These are phyloP conservation scores for Drosophila austrosaltans DNA, from an alignment of 2,888 invertebrate genomes.

Conservation along the genomic window DNA sequence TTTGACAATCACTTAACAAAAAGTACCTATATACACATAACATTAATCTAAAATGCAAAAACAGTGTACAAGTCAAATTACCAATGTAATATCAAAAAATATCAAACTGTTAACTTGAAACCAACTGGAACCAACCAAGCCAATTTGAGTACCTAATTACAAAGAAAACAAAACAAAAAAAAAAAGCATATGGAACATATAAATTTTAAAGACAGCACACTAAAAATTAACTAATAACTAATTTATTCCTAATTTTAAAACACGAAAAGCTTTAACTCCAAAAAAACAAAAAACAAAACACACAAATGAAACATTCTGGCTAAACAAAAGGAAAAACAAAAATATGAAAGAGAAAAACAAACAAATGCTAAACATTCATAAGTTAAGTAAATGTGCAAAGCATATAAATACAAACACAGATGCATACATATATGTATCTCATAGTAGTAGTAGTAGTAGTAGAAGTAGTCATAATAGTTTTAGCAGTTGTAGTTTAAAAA, in stretches of 20 bases:
- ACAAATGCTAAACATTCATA: constrained; percentile 67
- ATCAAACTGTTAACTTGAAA: constrained; percentile 67
- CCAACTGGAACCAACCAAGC: constrained; percentile 74
- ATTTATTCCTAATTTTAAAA: constrained; percentile 49
- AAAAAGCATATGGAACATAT: constrained; percentile 48
- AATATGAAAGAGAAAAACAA: constrained; percentile 8
- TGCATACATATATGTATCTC: constrained; percentile 25
- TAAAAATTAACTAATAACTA: constrained; percentile 23
- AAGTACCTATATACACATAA: constrained; percentile 19
- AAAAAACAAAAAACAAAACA: constrained; percentile 22
- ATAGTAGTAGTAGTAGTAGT: constrained; percentile 32
- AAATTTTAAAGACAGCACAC: constrained; percentile 43
- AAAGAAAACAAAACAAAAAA: constrained; percentile 11
- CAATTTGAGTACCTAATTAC: constrained; percentile 70
- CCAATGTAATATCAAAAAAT: constrained; percentile 40
- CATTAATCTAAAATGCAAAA: constrained; percentile 38
- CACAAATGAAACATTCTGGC: constrained; percentile 66
- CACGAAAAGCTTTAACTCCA: constrained; percentile 68
- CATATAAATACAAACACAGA: constrained; percentile 50
- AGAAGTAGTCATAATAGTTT: constrained; percentile 18
- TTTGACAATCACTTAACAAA: constrained; percentile 45
- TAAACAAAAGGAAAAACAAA: constrained; percentile 31
- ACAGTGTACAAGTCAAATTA: constrained; percentile 55
- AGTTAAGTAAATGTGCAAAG: constrained; percentile 73
- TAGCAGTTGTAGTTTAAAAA: background rate